Base-by-base conservation (phyloP, 2,797 vertebrate genomes). In the Mormyrus hasselquistii region DNA sequence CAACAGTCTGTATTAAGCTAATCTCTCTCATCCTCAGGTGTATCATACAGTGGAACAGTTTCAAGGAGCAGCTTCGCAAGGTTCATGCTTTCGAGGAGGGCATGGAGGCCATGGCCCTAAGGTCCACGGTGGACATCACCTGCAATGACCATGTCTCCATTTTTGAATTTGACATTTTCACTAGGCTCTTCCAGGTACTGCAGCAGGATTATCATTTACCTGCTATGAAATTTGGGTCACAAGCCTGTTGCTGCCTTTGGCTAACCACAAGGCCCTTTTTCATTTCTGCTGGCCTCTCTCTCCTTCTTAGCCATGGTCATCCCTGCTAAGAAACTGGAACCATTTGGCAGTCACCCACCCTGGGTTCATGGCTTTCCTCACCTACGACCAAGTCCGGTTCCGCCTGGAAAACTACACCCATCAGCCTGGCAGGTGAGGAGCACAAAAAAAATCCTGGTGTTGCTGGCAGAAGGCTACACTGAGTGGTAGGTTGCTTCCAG, bases 121-220 rank as follows among this genome's bases (percentile, higher is more conserved):
- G 96, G 86, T 97, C 97, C 47, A 98, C 97, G 0, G 91, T 98
- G 0, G 97, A 98, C 91, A 96, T 98, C 91, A 98, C 97, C 86
- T 97, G 97, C 89, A 98, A 95, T 0, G 95, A 96, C 83, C 93
- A 97, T 53, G 92, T 98, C 91, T 97, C 97, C 8, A 86, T 97
- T 93, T 97, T 98, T 44, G 97, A 98, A 94, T 98, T 98, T 91
- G 97, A 98, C 91, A 95, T 97, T 93, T 98, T 98, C 92, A 97
- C 97, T 0, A 94, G 96, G 34, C 96, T 98, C 55, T 98, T 98
- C 93, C 97, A 98, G 97, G 97, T 98, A 92, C 14, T 10, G 50
- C 12, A 44, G 10, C 10, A 16, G 29, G n/a, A 52, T 38, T 12
- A 29, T 9, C 90, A 44, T 0, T 22, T 2, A 22, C 1, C 44